Evolutionary conservation across 92 coral and sea anemone genomes (phyloP).

Genomic region (Epizoanthus fatuus): DNA sequence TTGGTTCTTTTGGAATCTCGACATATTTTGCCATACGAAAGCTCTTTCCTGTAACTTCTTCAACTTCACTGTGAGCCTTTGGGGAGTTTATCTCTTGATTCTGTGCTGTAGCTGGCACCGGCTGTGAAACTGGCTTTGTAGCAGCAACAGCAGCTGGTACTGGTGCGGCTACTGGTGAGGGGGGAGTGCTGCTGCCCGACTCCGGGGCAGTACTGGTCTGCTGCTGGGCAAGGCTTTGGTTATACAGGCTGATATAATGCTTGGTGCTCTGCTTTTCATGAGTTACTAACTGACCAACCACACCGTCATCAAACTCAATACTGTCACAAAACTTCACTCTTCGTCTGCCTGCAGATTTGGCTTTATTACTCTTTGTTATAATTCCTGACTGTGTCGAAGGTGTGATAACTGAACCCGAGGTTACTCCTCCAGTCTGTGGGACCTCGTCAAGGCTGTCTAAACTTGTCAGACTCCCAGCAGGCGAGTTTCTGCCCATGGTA

Average conservation of each 20-base stretch:
- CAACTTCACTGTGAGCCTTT: not conserved
- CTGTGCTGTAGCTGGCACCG: not conserved
- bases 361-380: conserved; percentile 63
- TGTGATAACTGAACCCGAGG: conserved; percentile 36
- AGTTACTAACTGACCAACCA: conserved; percentile 92
- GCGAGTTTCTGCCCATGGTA: conserved; percentile 91
- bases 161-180: not conserved
- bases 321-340: conserved; percentile 95
- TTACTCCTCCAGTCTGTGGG: conserved; percentile 47
- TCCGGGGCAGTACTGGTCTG: not conserved
- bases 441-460: conserved; percentile 94
- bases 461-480: conserved; percentile 94
- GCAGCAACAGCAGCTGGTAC: not conserved
- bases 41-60: not conserved
- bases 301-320: conserved; percentile 96
- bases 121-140: not conserved
- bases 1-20: conserved; percentile 15
- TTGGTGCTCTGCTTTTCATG: conserved; percentile 87
- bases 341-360: conserved; percentile 77
- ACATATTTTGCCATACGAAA: not conserved
- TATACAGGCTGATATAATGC: conserved; percentile 70
- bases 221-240: conserved; percentile 52
- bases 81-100: not conserved
- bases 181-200: not conserved
- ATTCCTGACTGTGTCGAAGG: conserved; percentile 68